Evolutionary conservation across 2,797 vertebrate genomes (phyloP), one percentile per base, ranked within the genome.

Genomic region (Tokudaia muenninki): DNA sequence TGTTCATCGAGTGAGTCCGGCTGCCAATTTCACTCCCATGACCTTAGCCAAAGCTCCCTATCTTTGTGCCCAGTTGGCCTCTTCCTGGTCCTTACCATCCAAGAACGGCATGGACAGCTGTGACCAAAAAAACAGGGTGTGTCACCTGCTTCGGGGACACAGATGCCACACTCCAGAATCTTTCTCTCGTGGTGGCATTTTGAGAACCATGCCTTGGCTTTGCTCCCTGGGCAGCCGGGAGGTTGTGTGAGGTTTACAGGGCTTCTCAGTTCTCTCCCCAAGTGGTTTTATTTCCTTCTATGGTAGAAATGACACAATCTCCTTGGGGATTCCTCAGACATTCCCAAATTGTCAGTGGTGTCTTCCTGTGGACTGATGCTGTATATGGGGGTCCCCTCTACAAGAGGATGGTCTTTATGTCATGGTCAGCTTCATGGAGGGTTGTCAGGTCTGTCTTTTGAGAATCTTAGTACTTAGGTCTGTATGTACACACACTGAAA

Each of bases 71-170:
- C 93, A 47, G 47, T 83, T 96, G 97, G 92, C 80, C 94, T 95
- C 84, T 87, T 97, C 57, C 83, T 96, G 92, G 89, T 94, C 96
- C 29, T 86, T 94, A 79, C 50, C 83, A 90, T 94, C 93, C 96
- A 92, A 97, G 97, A 96, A 94, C 92, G 97, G 97, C 98, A 96
- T 44, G 95, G 97, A 98, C 98, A 98, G 98, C 98, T 98, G 98
- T 97, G 97, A 89, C 95, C 94, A 90, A 75, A 52, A 52, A 94
- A 95, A 90, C 97, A 98, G 98, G 98, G 98, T 50, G 98, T 98
- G 98, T 98, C 97, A 96, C 97, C 97, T 96, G 92, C 93, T 41
- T 1, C 8, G 21, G 79, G 79, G 92, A 10, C 98, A 97, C 94
- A 94, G 87, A 98, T 98, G 97, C 98, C 98, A 98, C 31, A n/a